These are phyloP conservation scores for Pachliopta kotzebuea DNA, from an alignment of 2,888 invertebrate genomes.

Conservation along the genomic window DNA sequence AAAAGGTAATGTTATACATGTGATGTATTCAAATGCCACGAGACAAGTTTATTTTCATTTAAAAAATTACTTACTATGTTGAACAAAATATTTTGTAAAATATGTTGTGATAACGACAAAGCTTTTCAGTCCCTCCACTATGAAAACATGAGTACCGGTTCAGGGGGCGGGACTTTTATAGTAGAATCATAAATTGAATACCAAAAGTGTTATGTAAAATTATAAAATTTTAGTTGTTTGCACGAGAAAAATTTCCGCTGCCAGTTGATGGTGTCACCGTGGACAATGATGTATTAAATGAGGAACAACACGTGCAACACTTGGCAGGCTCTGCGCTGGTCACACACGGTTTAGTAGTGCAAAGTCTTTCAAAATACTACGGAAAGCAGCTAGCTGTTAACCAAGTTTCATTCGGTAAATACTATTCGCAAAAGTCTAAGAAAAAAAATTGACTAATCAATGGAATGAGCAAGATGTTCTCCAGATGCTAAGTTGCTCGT, in stretches of 20 bases:
- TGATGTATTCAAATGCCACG: too few species aligned
- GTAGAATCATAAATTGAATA: background rate
- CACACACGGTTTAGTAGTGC: conserved; percentile 79
- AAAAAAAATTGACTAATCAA: too few species aligned
- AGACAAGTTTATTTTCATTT: too few species aligned
- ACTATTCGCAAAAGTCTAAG: too few species aligned
- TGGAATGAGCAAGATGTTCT: too few species aligned
- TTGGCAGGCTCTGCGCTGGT: conserved; percentile 50
- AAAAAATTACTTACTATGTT: too few species aligned
- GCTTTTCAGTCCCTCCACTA: background rate
- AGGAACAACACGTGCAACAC: conserved; percentile 68
- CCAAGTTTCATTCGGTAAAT: conserved; percentile 82
- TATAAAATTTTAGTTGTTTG: conserved; percentile 44
- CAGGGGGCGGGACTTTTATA: too few species aligned
- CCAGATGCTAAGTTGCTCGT: too few species aligned
- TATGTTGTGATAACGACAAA: too few species aligned
- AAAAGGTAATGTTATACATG: conserved; percentile 36
- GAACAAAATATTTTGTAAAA: too few species aligned
- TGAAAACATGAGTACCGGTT: too few species aligned
- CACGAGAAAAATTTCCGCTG: conserved; percentile 45
- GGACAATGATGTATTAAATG: conserved; percentile 80
- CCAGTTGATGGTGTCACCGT: conserved; percentile 55
- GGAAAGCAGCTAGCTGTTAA: conserved; percentile 88
- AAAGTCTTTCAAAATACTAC: conserved; percentile 87
- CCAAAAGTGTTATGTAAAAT: background rate